A percentile compares a stretch with the other conserved stretches of the same genome.
Evolutionary conservation across 2,888 invertebrate genomes (phyloP).

Genomic region (Dexiosoma caninum): DNA sequence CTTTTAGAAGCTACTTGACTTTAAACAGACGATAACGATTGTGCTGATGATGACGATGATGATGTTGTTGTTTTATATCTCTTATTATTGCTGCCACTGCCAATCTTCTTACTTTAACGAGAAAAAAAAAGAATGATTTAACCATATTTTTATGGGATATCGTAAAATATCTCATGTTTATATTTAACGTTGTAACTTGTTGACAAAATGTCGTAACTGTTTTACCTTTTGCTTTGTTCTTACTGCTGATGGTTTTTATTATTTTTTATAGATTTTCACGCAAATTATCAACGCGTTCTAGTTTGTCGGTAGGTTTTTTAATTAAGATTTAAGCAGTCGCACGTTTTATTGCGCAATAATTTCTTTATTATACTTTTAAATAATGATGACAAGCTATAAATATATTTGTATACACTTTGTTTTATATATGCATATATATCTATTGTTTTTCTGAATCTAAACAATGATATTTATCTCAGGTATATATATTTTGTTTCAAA

Average conservation of each 20-base stretch:
- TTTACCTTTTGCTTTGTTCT: conserved; percentile 32
- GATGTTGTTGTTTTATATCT: conserved; percentile 5
- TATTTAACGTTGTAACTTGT: conserved; percentile 54
- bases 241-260: conserved; percentile 21
- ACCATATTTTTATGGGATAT: conserved; percentile 62
- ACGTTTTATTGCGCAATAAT: conserved; percentile 35
- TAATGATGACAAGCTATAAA: conserved; percentile 27
- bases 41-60: not conserved
- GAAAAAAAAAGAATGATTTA: conserved; percentile 54
- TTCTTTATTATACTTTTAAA: conserved; percentile 49
- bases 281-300: conserved; percentile 50
- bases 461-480: too few relatives aligned
- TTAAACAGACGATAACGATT: conserved; percentile 16
- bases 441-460: conserved; percentile 1
- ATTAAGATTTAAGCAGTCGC: conserved; percentile 57
- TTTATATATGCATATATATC: too few relatives aligned
- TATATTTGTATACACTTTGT: not conserved
- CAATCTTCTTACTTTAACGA: conserved; percentile 25
- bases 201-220: conserved; percentile 56
- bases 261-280: conserved; percentile 40
- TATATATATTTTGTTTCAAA: too few relatives aligned
- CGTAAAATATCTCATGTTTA: conserved; percentile 53
- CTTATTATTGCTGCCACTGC: not conserved
- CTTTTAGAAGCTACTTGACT: conserved; percentile 54
- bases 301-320: conserved; percentile 53